These are phyloP conservation scores for Callinectes sapidus DNA, from an alignment of 2,888 invertebrate species.

Conservation along the genomic window DNA sequence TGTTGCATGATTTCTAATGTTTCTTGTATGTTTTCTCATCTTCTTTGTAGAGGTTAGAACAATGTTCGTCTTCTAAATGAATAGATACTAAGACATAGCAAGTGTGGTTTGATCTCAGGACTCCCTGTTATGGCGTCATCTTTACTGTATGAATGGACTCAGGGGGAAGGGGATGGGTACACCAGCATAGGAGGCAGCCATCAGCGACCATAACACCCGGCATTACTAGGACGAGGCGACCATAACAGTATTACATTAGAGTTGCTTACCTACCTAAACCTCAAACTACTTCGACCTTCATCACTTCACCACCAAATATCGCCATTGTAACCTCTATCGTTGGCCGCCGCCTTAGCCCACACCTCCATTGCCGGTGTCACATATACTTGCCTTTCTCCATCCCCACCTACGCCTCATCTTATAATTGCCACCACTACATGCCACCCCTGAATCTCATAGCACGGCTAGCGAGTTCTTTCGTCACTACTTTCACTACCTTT, in stretches of 20 bases:
- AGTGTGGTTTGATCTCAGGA: not conserved
- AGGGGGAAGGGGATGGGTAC: not conserved
- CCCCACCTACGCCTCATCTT: not conserved
- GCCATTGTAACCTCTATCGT: slow-evolving; percentile 16
- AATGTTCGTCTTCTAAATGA: not conserved
- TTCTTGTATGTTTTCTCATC: not conserved
- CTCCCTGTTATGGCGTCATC: not conserved
- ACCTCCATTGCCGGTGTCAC: not conserved
- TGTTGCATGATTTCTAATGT: not conserved
- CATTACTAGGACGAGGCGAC: slow-evolving; percentile 5
- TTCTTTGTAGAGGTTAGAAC: not conserved
- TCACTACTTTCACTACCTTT: not conserved
- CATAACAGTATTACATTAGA: slow-evolving; percentile 31
- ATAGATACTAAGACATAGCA: not conserved
- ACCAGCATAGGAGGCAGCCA: not conserved
- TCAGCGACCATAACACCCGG: slow-evolving; percentile 27
- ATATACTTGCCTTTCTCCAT: not conserved
- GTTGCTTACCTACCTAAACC: not conserved
- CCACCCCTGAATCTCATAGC: not conserved
- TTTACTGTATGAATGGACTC: not conserved
- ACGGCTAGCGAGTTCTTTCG: not conserved
- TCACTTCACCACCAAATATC: slow-evolving; percentile 14
- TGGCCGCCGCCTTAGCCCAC: not conserved
- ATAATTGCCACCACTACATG: not conserved
- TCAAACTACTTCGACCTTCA: slow-evolving; percentile 18